Evolutionary conservation across 23 tunicate species (phyloP), one percentile per base, ranked within the genome.

Genomic region (Botrylloides violaceus): DNA sequence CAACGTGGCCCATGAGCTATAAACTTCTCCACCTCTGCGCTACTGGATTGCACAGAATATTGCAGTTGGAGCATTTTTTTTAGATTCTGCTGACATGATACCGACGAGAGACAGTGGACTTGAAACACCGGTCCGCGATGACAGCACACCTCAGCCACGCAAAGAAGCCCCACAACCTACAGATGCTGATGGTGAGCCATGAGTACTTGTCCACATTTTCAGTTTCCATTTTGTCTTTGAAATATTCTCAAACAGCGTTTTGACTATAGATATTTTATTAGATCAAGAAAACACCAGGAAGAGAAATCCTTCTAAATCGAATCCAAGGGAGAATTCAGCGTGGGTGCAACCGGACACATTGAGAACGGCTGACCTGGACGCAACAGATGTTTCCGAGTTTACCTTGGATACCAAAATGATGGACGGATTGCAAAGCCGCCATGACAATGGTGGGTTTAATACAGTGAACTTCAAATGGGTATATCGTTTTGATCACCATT

Each of bases 341-440:
- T 77, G 78, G 88, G 80, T 82, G 62, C 84, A 83, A 49, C 97
- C 97, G 1, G 97, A 83, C 12, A 83, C 84, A 2, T 79, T 90
- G 32, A 76, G 73, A 18, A 65, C 97, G 7, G 81, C 84, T 4
- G 97, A 90, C 36, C 71, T 90, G 63, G 90, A 90, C 77, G 86
- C 90, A 0, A 83, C 81, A 37, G 71, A 88, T 31, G 82, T 90
- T 15, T 83, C 90, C 32, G 97, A 90, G 66, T 90, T 90, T 56
- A 90, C 90, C 0, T 79, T 88, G 49, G 96, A 88, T 73, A 80
- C 81, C 1, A 36, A 82, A 29, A 72, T 81, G 80, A 88, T 88
- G 87, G 77, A 59, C 31, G 64, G 53, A 9, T 43, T 43, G 53
- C 53, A 43, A 43, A 43, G 53, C 53, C 53, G 53, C 12, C 15